Evolutionary conservation across 2,797 vertebrate species (phyloP).

Genomic region (Catharus ustulatus): DNA sequence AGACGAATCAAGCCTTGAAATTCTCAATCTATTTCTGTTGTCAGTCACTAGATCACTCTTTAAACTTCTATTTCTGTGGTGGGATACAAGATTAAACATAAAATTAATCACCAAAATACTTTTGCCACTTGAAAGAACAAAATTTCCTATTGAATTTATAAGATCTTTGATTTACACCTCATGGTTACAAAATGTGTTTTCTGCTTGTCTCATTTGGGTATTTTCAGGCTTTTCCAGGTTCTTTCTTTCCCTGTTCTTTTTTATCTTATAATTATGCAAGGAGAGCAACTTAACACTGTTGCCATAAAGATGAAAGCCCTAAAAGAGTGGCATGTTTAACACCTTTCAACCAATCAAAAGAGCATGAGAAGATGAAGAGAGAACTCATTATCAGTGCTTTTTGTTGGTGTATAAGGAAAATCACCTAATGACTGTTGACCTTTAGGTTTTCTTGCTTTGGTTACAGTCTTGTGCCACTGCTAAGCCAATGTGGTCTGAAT

Average conservation of each 20-base stretch:
- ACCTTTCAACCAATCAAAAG: background rate
- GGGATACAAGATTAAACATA: background rate
- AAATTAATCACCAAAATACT: background rate
- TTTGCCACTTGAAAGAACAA: background rate
- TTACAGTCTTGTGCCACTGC: background rate
- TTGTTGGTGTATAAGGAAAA: background rate
- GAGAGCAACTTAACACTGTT: background rate
- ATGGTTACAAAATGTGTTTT: background rate
- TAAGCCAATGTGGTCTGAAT: background rate
- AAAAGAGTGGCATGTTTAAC: background rate
- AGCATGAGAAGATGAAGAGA: background rate
- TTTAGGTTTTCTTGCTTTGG: background rate
- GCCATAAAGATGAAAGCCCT: background rate
- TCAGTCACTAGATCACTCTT: background rate
- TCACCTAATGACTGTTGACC: accelerated
- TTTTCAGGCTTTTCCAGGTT: background rate
- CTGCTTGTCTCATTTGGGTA: background rate
- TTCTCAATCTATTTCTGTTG: background rate
- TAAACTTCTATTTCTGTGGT: background rate
- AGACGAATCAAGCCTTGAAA: background rate
- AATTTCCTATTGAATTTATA: background rate
- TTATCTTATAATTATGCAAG: background rate
- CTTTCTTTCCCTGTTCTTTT: background rate
- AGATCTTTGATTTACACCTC: background rate
- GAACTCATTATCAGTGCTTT: background rate